A percentile compares a stretch with the other conserved stretches of the same genome.
phyloP scores from a whole-genome alignment of 2,888 invertebrate species.

The Periphyllus acericola region DNA sequence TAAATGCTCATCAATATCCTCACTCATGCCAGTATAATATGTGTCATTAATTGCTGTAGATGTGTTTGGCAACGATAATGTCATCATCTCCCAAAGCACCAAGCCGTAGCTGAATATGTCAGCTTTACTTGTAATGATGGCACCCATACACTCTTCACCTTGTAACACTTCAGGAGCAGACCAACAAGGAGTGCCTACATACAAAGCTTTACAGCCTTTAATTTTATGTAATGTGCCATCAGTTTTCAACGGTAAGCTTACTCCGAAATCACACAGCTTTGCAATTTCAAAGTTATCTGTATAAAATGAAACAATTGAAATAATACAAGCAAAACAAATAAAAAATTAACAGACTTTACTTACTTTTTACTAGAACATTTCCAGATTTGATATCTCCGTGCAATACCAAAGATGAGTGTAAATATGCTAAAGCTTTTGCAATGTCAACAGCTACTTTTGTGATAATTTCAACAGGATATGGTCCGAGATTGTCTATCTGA shows the following conservation, averaged over 20 bases:
- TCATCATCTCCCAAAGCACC: constrained; percentile 84
- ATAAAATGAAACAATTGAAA: not conserved
- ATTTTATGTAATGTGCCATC: constrained; percentile 68
- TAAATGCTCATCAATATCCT: constrained; percentile 65
- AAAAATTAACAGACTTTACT: not conserved
- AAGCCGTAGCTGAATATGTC: constrained; percentile 86
- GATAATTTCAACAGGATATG: constrained; percentile 74
- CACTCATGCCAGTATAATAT: constrained; percentile 63
- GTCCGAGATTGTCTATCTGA: constrained; percentile 71
- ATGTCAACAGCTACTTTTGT: constrained; percentile 76
- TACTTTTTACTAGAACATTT: constrained; percentile 78
- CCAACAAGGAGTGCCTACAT: constrained; percentile 83
- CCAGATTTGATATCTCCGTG: constrained; percentile 88
- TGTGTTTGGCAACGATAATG: constrained; percentile 76
- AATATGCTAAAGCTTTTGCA: constrained; percentile 78
- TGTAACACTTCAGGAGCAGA: constrained; percentile 80
- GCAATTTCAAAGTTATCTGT: constrained; percentile 76
- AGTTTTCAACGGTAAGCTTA: constrained; percentile 77
- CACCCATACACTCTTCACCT: constrained; percentile 66
- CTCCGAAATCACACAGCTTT: constrained; percentile 87
- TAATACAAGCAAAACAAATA: not conserved
- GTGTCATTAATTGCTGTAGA: constrained; percentile 66
- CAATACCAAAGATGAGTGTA: constrained; percentile 78
- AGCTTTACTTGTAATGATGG: constrained; percentile 75
- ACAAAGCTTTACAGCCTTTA: constrained; percentile 70